Evolutionary conservation across 2,113 vertebrate species (phyloP).

Genomic region (Melozone crissalis): DNA sequence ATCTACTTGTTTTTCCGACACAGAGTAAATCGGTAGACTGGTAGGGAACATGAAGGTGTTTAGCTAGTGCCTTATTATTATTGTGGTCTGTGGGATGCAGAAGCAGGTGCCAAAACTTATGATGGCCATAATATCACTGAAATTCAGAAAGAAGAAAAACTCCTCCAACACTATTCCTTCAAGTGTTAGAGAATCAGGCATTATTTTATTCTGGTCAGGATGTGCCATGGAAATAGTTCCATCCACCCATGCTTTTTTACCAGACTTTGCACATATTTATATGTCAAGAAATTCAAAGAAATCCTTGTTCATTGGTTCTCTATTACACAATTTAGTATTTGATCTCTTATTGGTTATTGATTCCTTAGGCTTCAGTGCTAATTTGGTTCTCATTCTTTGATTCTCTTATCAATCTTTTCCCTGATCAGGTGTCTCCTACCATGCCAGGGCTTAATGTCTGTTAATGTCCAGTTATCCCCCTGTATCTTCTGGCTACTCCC

Average conservation of each 20-base stretch:
- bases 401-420: neutral
- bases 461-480: accelerated
- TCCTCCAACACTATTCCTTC: neutral
- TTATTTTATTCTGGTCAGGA: neutral
- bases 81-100: neutral
- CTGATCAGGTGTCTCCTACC: neutral
- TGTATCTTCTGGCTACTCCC: neutral
- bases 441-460: neutral
- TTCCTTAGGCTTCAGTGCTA: neutral
- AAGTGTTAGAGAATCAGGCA: neutral
- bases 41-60: neutral
- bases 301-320: neutral
- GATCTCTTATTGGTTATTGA: neutral
- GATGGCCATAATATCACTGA: neutral
- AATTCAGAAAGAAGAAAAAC: neutral
- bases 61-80: neutral
- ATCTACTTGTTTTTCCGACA: neutral
- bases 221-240: neutral
- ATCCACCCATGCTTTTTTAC: neutral
- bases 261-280: neutral
- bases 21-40: neutral
- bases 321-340: neutral
- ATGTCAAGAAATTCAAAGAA: neutral
- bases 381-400: neutral
- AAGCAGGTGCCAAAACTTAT: neutral